phyloP scores from a whole-genome alignment of 1,140 invertebrate species.

The Lepidotrigona ventralis region DNA sequence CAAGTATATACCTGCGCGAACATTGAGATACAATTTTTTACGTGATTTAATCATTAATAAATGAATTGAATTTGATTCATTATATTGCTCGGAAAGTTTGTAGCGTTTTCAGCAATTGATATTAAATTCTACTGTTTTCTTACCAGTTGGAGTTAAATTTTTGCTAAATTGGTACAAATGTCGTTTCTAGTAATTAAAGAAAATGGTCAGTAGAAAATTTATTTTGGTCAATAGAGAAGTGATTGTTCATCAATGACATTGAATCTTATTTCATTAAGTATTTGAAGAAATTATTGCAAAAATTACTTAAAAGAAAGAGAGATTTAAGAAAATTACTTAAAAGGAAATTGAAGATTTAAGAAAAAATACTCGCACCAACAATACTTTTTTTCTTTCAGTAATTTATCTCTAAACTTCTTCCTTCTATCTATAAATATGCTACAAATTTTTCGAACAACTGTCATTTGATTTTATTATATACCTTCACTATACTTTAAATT shows the following conservation, averaged over 20 bases:
- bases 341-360: not conserved
- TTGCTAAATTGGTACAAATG: not conserved
- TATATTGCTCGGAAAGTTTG: not conserved
- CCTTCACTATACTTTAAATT: not conserved
- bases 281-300: not conserved
- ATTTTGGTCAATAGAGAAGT: not conserved
- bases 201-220: not conserved
- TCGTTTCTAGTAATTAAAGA: no score
- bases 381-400: no score
- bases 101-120: not conserved
- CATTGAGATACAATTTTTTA: not conserved
- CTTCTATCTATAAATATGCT: no score
- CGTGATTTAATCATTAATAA: not conserved
- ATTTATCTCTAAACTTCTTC: no score
- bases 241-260: not conserved
- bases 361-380: no score
- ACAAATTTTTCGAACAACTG: not conserved
- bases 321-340: not conserved
- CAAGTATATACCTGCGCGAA: conserved; percentile 9
- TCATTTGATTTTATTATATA: not conserved
- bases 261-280: not conserved
- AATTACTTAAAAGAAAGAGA: not conserved
- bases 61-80: not conserved
- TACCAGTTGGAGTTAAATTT: not conserved
- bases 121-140: not conserved